phyloP scores from a whole-genome alignment of 2,888 invertebrate genomes.

The Molorchus minor region DNA sequence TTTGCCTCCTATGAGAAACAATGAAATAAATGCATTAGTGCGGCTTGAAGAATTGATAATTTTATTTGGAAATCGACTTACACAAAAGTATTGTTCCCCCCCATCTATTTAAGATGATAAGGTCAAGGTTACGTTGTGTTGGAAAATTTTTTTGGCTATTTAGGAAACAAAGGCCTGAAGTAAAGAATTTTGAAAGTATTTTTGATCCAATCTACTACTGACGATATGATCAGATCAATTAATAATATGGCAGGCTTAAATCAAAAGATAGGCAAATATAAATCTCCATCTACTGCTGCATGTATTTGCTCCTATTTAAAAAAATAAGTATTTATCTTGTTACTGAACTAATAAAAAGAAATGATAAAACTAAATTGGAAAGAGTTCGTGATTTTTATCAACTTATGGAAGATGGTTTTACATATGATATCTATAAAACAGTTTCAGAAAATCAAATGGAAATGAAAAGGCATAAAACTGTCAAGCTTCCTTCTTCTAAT shows the following conservation, averaged over 20 bases:
- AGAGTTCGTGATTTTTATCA: conserved; percentile 21
- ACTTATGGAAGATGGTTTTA: conserved; percentile 19
- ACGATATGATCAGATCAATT: conserved; percentile 16
- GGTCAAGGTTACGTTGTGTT: conserved; percentile 21
- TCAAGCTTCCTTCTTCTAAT: conserved; percentile 16
- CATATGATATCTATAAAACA: conserved; percentile 24
- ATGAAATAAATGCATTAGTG: conserved; percentile 4
- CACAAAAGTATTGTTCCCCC: conserved; percentile 23
- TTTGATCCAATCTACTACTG: conserved; percentile 24
- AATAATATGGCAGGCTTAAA: conserved; percentile 21
- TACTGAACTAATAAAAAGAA: conserved; percentile 18
- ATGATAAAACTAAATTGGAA: conserved; percentile 11
- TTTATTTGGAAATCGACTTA: conserved; percentile 23
- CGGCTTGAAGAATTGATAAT: conserved; percentile 14
- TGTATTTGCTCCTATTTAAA: conserved; percentile 20
- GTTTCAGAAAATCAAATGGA: conserved; percentile 23
- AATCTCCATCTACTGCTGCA: conserved; percentile 14
- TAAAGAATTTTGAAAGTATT: conserved; percentile 13
- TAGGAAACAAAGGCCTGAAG: conserved; percentile 11
- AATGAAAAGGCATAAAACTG: conserved; percentile 18
- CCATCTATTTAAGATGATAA: conserved; percentile 25
- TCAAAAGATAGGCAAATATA: conserved; percentile 23
- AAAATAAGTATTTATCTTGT: conserved; percentile 14
- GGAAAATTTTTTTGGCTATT: conserved; percentile 14
- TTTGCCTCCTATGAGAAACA: conserved; percentile 15